Conservation (phyloP, 1,140 invertebrate genomes). For the Cheumatopsyche charites region DNA sequence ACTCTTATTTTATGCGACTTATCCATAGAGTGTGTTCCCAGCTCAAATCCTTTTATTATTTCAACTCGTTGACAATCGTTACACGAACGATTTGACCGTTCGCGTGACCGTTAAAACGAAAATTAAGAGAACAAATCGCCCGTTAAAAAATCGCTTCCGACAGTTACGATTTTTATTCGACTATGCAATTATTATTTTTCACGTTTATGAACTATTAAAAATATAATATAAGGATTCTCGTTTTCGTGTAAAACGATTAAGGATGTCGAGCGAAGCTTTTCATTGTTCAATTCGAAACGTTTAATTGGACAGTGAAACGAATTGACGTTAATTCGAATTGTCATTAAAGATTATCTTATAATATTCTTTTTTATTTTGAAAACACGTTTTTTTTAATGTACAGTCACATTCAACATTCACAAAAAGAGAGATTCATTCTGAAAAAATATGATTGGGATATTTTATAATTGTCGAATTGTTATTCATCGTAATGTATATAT, state of each 20-base stretch:
- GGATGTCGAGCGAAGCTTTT: not conserved
- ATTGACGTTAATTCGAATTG: not conserved
- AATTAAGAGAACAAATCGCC: slow-evolving; percentile 12
- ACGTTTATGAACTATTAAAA: no score
- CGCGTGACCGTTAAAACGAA: slow-evolving; percentile 17
- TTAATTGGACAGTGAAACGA: slow-evolving; percentile 20
- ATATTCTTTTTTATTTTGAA: not conserved
- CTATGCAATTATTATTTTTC: no score
- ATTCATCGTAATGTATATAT: no score
- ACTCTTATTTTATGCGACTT: no score
- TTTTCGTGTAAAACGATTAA: not conserved
- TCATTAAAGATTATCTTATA: not conserved
- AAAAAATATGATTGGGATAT: no score
- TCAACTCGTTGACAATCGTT: slow-evolving; percentile 11
- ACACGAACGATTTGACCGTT: not conserved
- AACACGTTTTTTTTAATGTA: no score
- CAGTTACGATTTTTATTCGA: no score
- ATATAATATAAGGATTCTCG: not conserved
- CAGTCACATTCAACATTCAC: no score
- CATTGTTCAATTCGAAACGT: not conserved
- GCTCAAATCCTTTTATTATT: no score
- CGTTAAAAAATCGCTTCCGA: not conserved
- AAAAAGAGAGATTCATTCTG: no score
- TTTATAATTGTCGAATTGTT: no score
- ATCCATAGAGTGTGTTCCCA: no score